Evolutionary conservation across 1,140 invertebrate species (phyloP).

Genomic region (Anoplolepis gracilipes): DNA sequence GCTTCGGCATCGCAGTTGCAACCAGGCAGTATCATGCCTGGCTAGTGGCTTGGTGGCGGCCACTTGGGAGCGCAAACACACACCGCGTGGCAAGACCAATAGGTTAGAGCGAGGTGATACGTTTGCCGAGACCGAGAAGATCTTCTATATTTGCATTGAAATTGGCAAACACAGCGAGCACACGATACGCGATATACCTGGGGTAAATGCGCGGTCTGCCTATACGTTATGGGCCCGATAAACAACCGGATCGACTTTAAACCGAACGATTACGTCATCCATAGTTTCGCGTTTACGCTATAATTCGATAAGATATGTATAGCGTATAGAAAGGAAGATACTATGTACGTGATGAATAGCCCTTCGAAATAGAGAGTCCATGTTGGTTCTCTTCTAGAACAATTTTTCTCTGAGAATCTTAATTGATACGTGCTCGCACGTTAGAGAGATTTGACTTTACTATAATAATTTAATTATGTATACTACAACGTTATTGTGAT

Average conservation of each 20-base stretch:
- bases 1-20: background rate
- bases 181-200: constrained; percentile 31
- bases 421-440: too few relatives aligned
- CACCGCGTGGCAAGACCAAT: constrained; percentile 63
- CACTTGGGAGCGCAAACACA: constrained; percentile 64
- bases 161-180: constrained; percentile 75
- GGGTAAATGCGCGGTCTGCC: background rate
- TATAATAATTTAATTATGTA: background rate
- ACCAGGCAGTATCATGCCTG: constrained; percentile 32
- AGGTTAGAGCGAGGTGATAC: constrained; percentile 70
- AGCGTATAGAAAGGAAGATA: background rate
- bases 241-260: constrained; percentile 46
- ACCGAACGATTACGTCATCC: constrained; percentile 18
- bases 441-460: background rate
- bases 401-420: too few relatives aligned
- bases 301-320: constrained; percentile 23
- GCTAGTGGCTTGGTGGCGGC: constrained; percentile 19
- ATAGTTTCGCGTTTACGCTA: constrained; percentile 33
- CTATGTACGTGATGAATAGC: background rate
- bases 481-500: constrained; percentile 14
- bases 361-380: background rate
- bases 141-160: constrained; percentile 79
- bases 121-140: constrained; percentile 70
- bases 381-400: background rate
- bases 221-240: constrained; percentile 5